Conservation (phyloP, 2,113 vertebrate species). For the human region DNA sequence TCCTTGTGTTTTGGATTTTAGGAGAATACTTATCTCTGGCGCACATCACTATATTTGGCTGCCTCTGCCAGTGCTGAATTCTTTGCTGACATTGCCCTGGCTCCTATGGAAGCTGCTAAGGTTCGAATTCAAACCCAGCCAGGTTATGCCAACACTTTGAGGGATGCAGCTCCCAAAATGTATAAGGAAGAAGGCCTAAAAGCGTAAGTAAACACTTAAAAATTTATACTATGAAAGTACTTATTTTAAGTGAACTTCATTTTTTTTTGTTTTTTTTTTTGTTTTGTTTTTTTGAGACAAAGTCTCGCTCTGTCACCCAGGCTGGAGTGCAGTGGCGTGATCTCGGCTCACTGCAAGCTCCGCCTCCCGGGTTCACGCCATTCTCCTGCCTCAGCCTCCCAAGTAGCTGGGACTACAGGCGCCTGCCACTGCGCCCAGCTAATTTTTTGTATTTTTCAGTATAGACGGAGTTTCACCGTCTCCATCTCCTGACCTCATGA, state of each 20-base stretch:
- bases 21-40: conserved; percentile 98
- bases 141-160: conserved; percentile 96
- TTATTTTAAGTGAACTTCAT: neutral
- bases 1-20: conserved; percentile 70
- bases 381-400: too few relatives aligned
- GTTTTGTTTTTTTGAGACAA: too few relatives aligned
- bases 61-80: conserved; percentile 99
- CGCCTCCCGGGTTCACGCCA: too few relatives aligned
- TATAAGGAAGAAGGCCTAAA: conserved; percentile 95
- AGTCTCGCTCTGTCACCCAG: too few relatives aligned
- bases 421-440: too few relatives aligned
- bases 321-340: too few relatives aligned
- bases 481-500: too few relatives aligned
- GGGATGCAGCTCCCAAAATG: conserved; percentile 97
- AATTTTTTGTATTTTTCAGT: too few relatives aligned
- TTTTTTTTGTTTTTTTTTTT: neutral
- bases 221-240: neutral
- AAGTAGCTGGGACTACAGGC: too few relatives aligned
- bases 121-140: conserved; percentile 98
- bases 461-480: too few relatives aligned
- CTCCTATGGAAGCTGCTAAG: conserved; percentile 99
- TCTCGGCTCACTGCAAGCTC: too few relatives aligned
- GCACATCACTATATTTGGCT: conserved; percentile 96
- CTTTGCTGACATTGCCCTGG: conserved; percentile 98
- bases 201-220: conserved; percentile 90